Conservation (phyloP, 2,113 vertebrate genomes). For the Pelecanoides urinatrix region DNA sequence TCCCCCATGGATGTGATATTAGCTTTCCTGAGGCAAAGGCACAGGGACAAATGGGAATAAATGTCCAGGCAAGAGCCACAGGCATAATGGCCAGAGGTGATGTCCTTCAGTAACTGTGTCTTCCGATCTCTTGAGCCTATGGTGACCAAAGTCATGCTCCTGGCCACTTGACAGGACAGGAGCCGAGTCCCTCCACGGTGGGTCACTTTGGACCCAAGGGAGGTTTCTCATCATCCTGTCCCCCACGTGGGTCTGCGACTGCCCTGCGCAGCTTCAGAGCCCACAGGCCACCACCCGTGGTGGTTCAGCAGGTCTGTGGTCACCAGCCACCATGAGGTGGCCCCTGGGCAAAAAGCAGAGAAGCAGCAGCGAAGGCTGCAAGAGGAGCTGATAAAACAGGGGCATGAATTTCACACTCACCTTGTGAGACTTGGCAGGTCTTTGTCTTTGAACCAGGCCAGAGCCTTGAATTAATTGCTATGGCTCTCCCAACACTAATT, state of each 20-base stretch:
- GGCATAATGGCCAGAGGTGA: not conserved
- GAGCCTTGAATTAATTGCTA: not conserved
- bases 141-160: not conserved
- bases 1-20: not conserved
- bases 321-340: not conserved
- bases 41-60: not conserved
- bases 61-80: not conserved
- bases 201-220: not conserved
- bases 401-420: not conserved
- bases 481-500: not conserved
- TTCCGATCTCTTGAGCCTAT: not conserved
- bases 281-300: accelerated
- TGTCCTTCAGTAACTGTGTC: not conserved
- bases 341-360: not conserved
- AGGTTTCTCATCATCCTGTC: not conserved
- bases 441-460: not conserved
- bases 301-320: not conserved
- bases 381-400: not conserved
- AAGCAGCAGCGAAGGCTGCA: not conserved
- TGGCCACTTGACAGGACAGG: not conserved
- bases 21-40: not conserved
- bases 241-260: not conserved
- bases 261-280: not conserved
- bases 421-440: not conserved
- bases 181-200: not conserved